These are phyloP conservation scores for Malthinus flaveolus DNA, from an alignment of 2,888 invertebrate genomes.

Conservation along the genomic window DNA sequence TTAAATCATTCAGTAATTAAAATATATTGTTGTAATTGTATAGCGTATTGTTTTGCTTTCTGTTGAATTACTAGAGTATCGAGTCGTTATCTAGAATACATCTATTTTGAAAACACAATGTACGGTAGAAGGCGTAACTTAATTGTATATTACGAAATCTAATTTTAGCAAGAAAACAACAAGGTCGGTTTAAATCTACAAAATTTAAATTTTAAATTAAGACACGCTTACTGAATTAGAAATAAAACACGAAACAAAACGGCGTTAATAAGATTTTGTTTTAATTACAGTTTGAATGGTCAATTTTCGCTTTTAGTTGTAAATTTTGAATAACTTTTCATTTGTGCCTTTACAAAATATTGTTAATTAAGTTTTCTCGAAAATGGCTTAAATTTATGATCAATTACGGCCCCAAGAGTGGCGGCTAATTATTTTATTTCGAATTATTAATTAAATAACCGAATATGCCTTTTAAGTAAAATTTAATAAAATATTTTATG, in stretches of 20 bases:
- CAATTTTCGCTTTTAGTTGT: background rate
- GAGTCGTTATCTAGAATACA: background rate
- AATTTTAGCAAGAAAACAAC: conserved; percentile 14
- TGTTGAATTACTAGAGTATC: background rate
- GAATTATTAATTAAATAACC: too few species aligned
- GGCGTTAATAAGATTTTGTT: background rate
- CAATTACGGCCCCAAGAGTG: too few species aligned
- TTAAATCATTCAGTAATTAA: too few species aligned
- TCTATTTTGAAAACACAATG: background rate
- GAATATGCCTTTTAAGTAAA: too few species aligned
- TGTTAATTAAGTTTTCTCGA: too few species aligned
- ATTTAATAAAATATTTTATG: too few species aligned
- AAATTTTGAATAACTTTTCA: background rate
- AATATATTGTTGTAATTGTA: background rate
- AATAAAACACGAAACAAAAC: conserved; percentile 8
- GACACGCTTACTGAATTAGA: conserved; percentile 17
- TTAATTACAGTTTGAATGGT: background rate
- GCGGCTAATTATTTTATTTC: too few species aligned
- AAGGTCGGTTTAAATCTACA: conserved; percentile 15
- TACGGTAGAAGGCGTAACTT: conserved; percentile 10
- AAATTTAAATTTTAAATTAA: conserved; percentile 23
- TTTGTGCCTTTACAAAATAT: background rate
- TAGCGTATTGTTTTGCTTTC: background rate
- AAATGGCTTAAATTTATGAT: too few species aligned
- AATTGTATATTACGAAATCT: conserved; percentile 11